These are phyloP conservation scores for Sebastolobus altivelis DNA, from an alignment of 2,797 vertebrate species.

Conservation along the genomic window DNA sequence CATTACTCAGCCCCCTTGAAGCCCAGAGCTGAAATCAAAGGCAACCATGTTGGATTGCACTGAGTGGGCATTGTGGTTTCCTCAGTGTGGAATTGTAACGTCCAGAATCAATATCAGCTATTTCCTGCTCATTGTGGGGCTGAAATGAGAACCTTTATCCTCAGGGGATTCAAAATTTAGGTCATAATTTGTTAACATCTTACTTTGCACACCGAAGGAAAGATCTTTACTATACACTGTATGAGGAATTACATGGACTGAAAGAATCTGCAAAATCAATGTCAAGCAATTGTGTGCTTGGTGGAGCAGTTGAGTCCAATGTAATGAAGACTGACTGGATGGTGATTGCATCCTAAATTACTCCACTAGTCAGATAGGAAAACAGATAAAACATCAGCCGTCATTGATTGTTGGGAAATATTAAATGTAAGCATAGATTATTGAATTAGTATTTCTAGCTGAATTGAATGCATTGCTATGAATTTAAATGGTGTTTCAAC, in stretches of 20 bases:
- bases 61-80: conserved; percentile 47
- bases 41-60: conserved; percentile 74
- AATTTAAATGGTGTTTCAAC: background rate
- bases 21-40: conserved; percentile 60
- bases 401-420: conserved; percentile 33
- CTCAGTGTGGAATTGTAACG: conserved; percentile 51
- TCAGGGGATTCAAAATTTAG: conserved; percentile 55
- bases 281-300: conserved; percentile 74
- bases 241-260: conserved; percentile 65
- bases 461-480: background rate
- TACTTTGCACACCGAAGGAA: conserved; percentile 50
- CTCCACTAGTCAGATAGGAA: conserved; percentile 57
- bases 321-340: conserved; percentile 79
- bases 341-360: conserved; percentile 69
- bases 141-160: conserved; percentile 52
- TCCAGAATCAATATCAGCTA: conserved; percentile 68
- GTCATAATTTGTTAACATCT: conserved; percentile 68
- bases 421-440: conserved; percentile 12
- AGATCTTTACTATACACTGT: conserved; percentile 46
- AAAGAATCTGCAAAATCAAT: conserved; percentile 76
- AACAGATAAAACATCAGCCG: conserved; percentile 44
- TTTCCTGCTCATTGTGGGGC: conserved; percentile 63
- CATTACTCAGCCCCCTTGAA: conserved; percentile 35
- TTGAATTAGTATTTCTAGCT: conserved; percentile 5
- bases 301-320: conserved; percentile 64